These are phyloP conservation scores for Sciurus vulgaris DNA, from an alignment of 2,797 vertebrate genomes.

Conservation along the genomic window DNA sequence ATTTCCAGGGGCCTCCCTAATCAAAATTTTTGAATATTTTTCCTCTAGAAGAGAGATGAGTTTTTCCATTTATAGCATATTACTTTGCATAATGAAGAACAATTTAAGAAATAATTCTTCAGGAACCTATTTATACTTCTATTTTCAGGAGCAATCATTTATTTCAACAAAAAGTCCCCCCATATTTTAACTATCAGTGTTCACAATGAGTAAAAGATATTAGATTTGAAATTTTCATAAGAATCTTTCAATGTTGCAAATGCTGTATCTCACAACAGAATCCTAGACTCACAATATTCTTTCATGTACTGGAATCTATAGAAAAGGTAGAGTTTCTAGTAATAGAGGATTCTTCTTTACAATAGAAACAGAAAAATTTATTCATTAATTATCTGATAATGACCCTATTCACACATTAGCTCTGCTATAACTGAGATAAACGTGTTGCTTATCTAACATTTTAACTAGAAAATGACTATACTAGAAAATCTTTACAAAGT, in stretches of 20 bases:
- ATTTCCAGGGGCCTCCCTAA: background rate
- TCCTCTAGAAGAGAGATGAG: background rate
- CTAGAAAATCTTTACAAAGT: background rate
- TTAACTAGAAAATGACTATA: constrained; percentile 55
- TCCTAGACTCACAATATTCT: background rate
- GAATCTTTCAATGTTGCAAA: constrained; percentile 23
- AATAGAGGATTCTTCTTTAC: background rate
- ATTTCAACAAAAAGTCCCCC: background rate
- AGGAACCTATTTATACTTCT: constrained; percentile 9
- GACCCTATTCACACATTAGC: constrained; percentile 2
- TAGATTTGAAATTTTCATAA: constrained; percentile 45
- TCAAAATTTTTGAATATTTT: constrained; percentile 46
- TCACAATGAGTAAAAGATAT: background rate
- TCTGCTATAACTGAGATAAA: constrained; percentile 42
- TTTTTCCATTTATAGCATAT: constrained; percentile 42
- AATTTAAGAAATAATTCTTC: constrained; percentile 35
- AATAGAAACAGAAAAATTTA: constrained; percentile 1
- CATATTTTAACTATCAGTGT: background rate
- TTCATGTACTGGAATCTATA: background rate
- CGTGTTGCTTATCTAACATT: background rate
- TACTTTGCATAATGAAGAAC: constrained; percentile 51
- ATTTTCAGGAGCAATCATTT: constrained; percentile 40
- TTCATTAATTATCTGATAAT: constrained; percentile 36
- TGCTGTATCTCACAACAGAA: background rate
- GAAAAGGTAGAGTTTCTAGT: background rate